Conservation (phyloP, 1,140 invertebrate genomes). For the Drosophila lacteicornis region DNA sequence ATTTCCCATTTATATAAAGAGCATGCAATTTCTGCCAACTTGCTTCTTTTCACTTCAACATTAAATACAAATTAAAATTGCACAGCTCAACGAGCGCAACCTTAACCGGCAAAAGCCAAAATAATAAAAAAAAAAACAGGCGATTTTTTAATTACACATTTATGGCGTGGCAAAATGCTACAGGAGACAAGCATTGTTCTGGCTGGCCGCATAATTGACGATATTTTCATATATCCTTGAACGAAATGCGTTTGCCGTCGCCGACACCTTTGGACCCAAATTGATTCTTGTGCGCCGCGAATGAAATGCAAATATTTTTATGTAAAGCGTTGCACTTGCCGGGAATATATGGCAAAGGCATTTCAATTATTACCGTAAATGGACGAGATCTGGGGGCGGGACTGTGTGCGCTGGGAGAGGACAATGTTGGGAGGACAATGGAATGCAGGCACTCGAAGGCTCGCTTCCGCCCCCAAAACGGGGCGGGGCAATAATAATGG, state of each 20-base stretch:
- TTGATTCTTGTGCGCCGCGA: constrained; percentile 62
- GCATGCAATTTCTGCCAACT: constrained; percentile 10
- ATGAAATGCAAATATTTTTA: constrained; percentile 74
- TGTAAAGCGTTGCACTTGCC: constrained; percentile 32
- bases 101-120: constrained; percentile 13
- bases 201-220: constrained; percentile 39
- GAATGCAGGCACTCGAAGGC: constrained; percentile 25
- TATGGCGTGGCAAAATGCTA: constrained; percentile 52
- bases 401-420: constrained; percentile 12
- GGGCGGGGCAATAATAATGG: constrained; percentile 68
- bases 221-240: constrained; percentile 12
- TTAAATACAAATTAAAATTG: constrained; percentile 67
- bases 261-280: constrained; percentile 69
- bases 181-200: constrained; percentile 24
- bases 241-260: constrained; percentile 41
- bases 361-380: constrained; percentile 67
- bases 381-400: background rate
- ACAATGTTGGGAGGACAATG: constrained; percentile 59
- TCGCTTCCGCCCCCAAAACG: constrained; percentile 41
- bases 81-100: constrained; percentile 32
- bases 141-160: constrained; percentile 77
- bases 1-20: background rate
- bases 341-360: constrained; percentile 14
- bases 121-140: constrained; percentile 15
- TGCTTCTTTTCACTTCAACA: constrained; percentile 29